Evolutionary conservation across 2,797 vertebrate species (phyloP), one percentile per base, ranked within the genome.

Genomic region (Pampus argenteus): DNA sequence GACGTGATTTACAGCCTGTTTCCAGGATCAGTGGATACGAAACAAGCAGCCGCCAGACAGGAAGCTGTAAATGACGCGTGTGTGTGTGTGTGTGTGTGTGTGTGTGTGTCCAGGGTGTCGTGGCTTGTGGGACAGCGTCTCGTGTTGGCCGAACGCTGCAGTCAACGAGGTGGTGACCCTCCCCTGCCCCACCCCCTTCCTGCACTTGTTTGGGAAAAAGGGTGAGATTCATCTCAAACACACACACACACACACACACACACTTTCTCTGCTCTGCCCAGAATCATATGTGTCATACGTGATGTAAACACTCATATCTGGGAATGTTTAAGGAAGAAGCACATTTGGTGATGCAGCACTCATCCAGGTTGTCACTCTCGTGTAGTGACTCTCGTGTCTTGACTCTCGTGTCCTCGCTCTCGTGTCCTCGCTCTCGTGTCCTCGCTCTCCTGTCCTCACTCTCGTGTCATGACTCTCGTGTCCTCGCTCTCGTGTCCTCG

Each of bases 101-200:
- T 58, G 72, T 77, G 40, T 60, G 62, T 71, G 20, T 34, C 0
- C 78, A 95, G 94, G 92, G 76, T 95, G 94, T 65, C 68, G 0
- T 0, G 91, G 93, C 0, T 84, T 87, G 67, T 95, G 94, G 94
- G 86, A 92, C 83, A 90, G 87, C 50, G 60, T 91, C 34, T 89
- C 87, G 0, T 95, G 94, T 45, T 95, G 94, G 93, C 76, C 45
- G 28, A 67, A 57, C 2, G 82, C 88, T 0, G 67, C 71, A 1
- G 62, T 91, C 0, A 90, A 90, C 8, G 84, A 93, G 36, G 89
- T 92, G 70, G 65, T 67, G 56, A 86, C 86, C 60, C 89, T 89
- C 8, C 66, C 83, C 36, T 95, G 94, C 52, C 94, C 94, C 38
- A 15, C 77, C 9, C 63, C 87, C 20, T 79, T 95, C 47, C 66